Evolutionary conservation across 2,888 invertebrate genomes (phyloP).

Genomic region (Acanthosepion lycidas): DNA sequence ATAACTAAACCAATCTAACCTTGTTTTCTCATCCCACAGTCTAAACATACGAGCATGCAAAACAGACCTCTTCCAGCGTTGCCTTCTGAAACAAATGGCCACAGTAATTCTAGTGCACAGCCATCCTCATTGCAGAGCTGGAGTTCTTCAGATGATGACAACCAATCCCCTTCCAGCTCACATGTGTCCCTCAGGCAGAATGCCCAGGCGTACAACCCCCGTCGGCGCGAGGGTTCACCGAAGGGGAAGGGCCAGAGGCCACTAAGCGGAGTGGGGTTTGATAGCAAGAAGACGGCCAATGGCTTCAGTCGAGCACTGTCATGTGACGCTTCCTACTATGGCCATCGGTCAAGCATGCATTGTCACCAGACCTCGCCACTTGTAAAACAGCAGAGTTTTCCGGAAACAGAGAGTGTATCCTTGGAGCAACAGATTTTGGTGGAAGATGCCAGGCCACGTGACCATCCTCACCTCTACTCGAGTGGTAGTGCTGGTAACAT

Average conservation of each 20-base stretch:
- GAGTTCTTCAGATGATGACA: slow-evolving; percentile 46
- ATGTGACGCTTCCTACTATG: slow-evolving; percentile 39
- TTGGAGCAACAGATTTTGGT: background rate
- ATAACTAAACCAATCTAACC: background rate
- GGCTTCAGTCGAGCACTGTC: slow-evolving; percentile 44
- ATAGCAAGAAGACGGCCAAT: slow-evolving; percentile 40
- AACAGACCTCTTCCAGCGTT: slow-evolving; percentile 68
- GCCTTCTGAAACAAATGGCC: slow-evolving; percentile 52
- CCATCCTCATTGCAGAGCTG: slow-evolving; percentile 48
- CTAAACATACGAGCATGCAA: slow-evolving; percentile 61
- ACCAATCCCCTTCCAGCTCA: slow-evolving; percentile 34
- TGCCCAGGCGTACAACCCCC: slow-evolving; percentile 36
- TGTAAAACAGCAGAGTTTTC: slow-evolving; percentile 42
- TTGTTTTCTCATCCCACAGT: slow-evolving; percentile 46
- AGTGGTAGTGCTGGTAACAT: slow-evolving; percentile 35
- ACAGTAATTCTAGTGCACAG: background rate
- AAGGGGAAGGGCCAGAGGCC: slow-evolving; percentile 44
- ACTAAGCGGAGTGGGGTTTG: slow-evolving; percentile 37
- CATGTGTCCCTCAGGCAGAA: slow-evolving; percentile 38
- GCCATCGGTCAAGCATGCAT: slow-evolving; percentile 44
- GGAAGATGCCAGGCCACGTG: background rate
- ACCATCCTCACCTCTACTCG: background rate
- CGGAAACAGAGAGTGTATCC: slow-evolving; percentile 35
- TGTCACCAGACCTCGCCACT: slow-evolving; percentile 44
- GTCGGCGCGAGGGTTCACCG: slow-evolving; percentile 40